Base-by-base conservation (phyloP, 1,140 invertebrate species). In the Diorhabda elongata region DNA sequence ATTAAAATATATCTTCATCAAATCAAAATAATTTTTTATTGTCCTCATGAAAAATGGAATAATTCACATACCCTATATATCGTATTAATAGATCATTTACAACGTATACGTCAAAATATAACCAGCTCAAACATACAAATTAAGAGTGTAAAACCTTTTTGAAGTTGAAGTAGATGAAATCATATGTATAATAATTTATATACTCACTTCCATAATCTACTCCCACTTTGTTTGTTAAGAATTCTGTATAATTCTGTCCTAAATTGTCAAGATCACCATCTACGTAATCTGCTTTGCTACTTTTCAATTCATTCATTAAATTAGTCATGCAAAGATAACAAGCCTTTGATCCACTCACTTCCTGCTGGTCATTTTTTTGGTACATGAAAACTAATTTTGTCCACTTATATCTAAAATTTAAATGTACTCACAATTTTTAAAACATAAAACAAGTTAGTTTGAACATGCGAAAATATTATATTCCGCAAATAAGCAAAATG, bases 161-260 rank as follows among this genome's bases (percentile, higher is more conserved):
- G n/a, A 41, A 59, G n/a, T 42, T 44, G 42, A 45, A 52, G 64
- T 6, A 68, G 26, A 42, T 5, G 43, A 60, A 2, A 11, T 69
- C 26, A 5, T 58, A 67, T 11, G 11, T 11, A 42, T 42, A 26
- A 61, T 4, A 26, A 26, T 26, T 11, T 41, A n/a, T 26, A 44
- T 62, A 64, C 63, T 64, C 9, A 64, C 63, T 64, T 47, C 63
- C 63, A 64, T 64, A 52, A 42, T 64, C 26, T 44, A 64, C 63
- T 52, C 63, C 63, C 7, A 64, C 63, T 42, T 64, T 64, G 56
- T 26, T 47, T 42, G 41, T 64, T 7, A 64, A 11, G 41, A 64
- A 64, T 41, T 64, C 63, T 2, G 63, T 64, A 42, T 64, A 64
- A 45, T 64, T 56, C 5, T 41, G 26, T 44, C 63, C 63, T 11